Evolutionary conservation across 2,888 invertebrate species (phyloP).

Genomic region (Drosophila fulvimacula): DNA sequence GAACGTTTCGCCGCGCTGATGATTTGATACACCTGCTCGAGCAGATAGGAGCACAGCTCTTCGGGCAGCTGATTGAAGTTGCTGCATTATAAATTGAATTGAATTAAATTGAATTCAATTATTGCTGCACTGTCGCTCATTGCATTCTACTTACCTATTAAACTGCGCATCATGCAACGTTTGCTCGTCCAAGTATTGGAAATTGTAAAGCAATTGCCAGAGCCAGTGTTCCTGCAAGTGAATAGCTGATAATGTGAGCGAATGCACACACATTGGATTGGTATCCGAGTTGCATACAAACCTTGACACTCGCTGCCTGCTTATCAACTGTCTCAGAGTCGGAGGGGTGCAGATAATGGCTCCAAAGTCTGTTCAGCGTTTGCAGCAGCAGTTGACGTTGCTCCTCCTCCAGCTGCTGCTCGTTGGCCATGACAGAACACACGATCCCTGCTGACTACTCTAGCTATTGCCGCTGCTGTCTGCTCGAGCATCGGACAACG

Average conservation of each 20-base stretch:
- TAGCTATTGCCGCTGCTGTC: constrained; percentile 19
- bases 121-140: background rate
- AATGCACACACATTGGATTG: constrained; percentile 14
- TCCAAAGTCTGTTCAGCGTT: constrained; percentile 80
- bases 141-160: constrained; percentile 60
- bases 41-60: constrained; percentile 82
- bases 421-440: constrained; percentile 57
- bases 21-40: constrained; percentile 83
- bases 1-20: constrained; percentile 82
- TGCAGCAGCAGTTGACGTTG: constrained; percentile 68
- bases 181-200: constrained; percentile 73
- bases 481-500: constrained; percentile 61
- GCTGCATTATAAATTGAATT: constrained; percentile 53
- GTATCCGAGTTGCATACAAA: constrained; percentile 59
- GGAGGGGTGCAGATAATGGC: constrained; percentile 73
- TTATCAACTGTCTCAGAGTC: constrained; percentile 56
- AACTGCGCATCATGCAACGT: constrained; percentile 63
- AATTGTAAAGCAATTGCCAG: constrained; percentile 81
- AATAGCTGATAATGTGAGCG: constrained; percentile 18
- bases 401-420: constrained; percentile 42
- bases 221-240: constrained; percentile 79
- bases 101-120: background rate
- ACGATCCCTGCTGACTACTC: constrained; percentile 31
- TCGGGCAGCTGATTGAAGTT: constrained; percentile 82
- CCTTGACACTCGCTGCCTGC: constrained; percentile 74